These are phyloP conservation scores for Agapetus fuscipes DNA, from an alignment of 2,888 invertebrate genomes.

Conservation along the genomic window DNA sequence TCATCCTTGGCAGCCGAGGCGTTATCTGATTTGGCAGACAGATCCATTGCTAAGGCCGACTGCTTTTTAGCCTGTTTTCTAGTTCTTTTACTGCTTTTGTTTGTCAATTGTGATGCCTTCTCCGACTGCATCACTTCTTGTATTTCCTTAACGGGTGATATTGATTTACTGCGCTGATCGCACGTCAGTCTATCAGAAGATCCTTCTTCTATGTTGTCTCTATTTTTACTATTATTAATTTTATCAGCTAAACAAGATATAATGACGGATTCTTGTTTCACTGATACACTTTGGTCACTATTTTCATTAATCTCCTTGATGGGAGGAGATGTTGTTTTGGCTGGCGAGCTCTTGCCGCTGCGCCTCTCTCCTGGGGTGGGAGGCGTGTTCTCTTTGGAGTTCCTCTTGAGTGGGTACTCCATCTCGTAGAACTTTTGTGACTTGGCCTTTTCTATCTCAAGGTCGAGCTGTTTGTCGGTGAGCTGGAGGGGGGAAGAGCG, in stretches of 20 bases:
- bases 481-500: conserved; percentile 48
- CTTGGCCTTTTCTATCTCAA: conserved; percentile 55
- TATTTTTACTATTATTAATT: conserved; percentile 5
- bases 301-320: conserved; percentile 11
- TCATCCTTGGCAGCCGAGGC: background rate
- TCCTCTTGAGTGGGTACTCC: conserved; percentile 28
- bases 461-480: conserved; percentile 58
- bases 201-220: no score
- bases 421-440: conserved; percentile 44
- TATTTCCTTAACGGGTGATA: conserved; percentile 11
- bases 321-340: conserved; percentile 12
- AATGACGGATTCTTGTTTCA: conserved; percentile 5
- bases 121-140: conserved; percentile 6
- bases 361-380: conserved; percentile 16
- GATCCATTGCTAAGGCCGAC: background rate
- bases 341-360: conserved; percentile 16
- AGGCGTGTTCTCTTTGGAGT: conserved; percentile 15
- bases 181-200: conserved; percentile 2
- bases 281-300: conserved; percentile 2
- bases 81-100: conserved; percentile 22
- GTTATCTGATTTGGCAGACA: no score
- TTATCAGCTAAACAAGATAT: conserved; percentile 11
- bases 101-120: background rate
- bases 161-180: background rate
- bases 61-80: conserved; percentile 26